phyloP scores from a whole-genome alignment of 2,797 vertebrate species.

The Poecilia velifera region DNA sequence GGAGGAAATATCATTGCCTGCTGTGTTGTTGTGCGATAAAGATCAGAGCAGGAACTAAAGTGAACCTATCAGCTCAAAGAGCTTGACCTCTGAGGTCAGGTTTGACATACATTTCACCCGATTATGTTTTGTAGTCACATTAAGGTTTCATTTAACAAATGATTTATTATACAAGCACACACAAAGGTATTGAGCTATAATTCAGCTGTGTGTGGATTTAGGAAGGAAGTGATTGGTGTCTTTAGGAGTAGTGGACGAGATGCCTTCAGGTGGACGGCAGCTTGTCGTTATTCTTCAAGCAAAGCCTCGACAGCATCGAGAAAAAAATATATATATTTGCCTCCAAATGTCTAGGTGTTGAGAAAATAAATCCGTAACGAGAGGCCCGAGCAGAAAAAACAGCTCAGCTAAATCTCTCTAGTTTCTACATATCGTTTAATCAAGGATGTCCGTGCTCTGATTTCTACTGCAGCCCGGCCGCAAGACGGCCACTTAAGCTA shows the following conservation, averaged over 20 bases:
- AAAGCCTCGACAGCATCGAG: too few relatives aligned
- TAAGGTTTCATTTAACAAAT: neutral
- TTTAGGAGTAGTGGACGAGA: neutral
- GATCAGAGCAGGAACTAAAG: neutral
- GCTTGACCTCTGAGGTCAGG: conserved; percentile 21
- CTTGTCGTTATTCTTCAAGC: neutral
- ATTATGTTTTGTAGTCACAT: fast-evolving
- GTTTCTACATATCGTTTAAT: conserved; percentile 36
- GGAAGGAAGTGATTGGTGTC: neutral
- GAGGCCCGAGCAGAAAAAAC: conserved; percentile 25
- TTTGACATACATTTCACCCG: neutral
- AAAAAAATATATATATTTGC: fast-evolving
- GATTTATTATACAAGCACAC: neutral
- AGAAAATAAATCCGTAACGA: neutral
- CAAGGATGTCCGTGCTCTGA: conserved; percentile 55
- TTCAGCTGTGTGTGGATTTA: neutral
- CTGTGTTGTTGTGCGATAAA: neutral
- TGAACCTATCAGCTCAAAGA: neutral
- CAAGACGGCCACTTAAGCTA: conserved; percentile 1
- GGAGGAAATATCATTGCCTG: neutral
- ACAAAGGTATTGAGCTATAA: neutral
- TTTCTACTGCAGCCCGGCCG: conserved; percentile 19
- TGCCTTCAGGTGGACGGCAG: conserved; percentile 13
- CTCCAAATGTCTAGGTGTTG: neutral
- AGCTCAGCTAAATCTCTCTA: conserved; percentile 45